Percentiles rank a stretch among this genome's conserved stretches.
phyloP scores from a whole-genome alignment of 2,113 vertebrate species.

The Gnathonemus echidnorhynchus region DNA sequence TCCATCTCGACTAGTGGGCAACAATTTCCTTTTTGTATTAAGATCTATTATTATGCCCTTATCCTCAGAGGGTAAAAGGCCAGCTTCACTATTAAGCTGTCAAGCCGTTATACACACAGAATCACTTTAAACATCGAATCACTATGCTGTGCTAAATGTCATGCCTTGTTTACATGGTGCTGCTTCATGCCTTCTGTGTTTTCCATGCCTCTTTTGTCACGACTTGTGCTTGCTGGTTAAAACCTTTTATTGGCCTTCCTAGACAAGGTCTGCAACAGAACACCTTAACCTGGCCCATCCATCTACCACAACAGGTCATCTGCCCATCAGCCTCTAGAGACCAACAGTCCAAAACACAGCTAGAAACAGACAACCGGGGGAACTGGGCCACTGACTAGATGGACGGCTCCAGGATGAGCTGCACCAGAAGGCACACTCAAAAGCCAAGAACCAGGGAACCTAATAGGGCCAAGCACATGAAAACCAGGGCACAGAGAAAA shows the following conservation, averaged over 20 bases:
- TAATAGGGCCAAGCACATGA: not conserved
- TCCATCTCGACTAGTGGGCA: not conserved
- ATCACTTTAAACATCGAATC: not conserved
- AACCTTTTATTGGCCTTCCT: not conserved
- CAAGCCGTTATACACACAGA: not conserved
- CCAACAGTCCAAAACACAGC: not conserved
- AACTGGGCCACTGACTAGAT: not conserved
- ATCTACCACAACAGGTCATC: not conserved
- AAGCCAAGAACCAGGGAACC: not conserved
- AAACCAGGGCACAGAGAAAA: not conserved
- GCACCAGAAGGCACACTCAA: not conserved
- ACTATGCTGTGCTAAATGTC: not conserved
- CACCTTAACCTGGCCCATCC: not conserved
- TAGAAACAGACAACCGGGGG: not conserved
- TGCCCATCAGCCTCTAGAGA: not conserved
- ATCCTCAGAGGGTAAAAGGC: not conserved
- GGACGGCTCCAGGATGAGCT: not conserved
- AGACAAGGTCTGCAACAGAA: not conserved
- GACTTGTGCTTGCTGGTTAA: not conserved
- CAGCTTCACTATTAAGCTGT: not conserved
- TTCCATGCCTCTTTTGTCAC: not conserved
- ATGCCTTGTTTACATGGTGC: not conserved
- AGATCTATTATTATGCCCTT: not conserved
- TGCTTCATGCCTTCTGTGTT: not conserved
- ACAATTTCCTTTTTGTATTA: not conserved